Evolutionary conservation across 1,140 invertebrate genomes (phyloP), one percentile per base, ranked within the genome.

Genomic region (Philopotamus ludificatus): DNA sequence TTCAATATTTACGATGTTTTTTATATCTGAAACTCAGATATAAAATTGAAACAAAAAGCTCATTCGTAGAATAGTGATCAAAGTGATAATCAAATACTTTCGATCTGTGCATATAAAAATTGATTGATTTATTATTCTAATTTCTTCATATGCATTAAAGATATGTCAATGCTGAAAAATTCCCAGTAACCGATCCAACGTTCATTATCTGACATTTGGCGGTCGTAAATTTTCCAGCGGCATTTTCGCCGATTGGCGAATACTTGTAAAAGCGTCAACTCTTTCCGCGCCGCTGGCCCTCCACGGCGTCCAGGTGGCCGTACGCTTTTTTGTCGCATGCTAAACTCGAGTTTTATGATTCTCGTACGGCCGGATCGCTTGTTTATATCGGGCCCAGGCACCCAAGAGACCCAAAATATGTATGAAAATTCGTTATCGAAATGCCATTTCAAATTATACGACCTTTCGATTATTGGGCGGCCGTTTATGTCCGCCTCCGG

Each of bases 261-360:
- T 23, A 26, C 62, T 51, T 63, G 26, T 42, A 23, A 63, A 54
- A 63, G 15, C 4, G 21, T 16, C 15, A 47, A 8, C 20, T 23
- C 23, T 28, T 54, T 4, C 16, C 21, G 25, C n/a, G 42, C 41
- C 15, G 12, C 41, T 28, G 7, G 61, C 59, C 59, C n/a, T 23
- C 58, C 41, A 47, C 54, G 25, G 20, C 20, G 4, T 59, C 57
- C 66, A 68, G 62, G 51, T 65, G 58, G 58, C 42, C 47, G 63
- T 62, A 44, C 63, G 63, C 58, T 65, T n/a, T 64, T 69, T 69
- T 69, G 65, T 69, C 67, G 59, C 67, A 64, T 69, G 63, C 49
- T 60, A 63, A 69, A 65, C 67, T 55, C 51, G 42, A 59, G 58
- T 69, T 69, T 69, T 69, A 69, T 51, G 50, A 22, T 58, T 23